Evolutionary conservation across 37 sponge, comb jelly and placozoan species (phyloP).

Genomic region (Ephydatia muelleri): DNA sequence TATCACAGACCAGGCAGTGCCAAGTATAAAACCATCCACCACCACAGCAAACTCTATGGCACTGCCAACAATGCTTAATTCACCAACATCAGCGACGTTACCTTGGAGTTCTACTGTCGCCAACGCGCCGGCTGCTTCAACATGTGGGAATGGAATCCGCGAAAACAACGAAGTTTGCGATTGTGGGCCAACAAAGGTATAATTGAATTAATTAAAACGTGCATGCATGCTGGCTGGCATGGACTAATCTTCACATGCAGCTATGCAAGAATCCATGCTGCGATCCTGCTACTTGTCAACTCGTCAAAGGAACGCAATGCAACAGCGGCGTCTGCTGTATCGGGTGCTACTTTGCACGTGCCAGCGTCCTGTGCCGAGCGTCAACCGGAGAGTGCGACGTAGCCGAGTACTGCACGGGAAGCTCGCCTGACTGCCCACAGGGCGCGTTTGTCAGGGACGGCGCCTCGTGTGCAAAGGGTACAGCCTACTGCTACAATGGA

Average conservation of each 20-base stretch:
- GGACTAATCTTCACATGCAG: constrained; percentile 12
- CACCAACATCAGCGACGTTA: no score
- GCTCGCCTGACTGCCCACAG: neutral
- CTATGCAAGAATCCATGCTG: constrained; percentile 56
- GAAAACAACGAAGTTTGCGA: constrained; percentile 62
- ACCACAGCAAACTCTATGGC: neutral
- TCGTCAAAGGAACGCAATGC: constrained; percentile 27
- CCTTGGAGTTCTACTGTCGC: neutral
- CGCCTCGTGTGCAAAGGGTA: constrained; percentile 23
- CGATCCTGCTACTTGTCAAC: constrained; percentile 55
- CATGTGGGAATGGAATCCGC: constrained; percentile 67
- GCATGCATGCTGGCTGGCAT: no score
- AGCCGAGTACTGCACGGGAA: constrained; percentile 44
- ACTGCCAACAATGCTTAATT: neutral
- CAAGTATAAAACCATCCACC: neutral
- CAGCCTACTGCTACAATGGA: constrained; percentile 50
- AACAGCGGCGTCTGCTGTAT: constrained; percentile 36
- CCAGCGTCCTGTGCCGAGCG: constrained; percentile 19
- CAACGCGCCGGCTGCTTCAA: constrained; percentile 8
- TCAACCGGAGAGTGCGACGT: constrained; percentile 39
- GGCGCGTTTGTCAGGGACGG: constrained; percentile 32
- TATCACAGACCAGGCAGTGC: neutral
- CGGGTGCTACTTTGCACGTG: constrained; percentile 5
- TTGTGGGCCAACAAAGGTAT: constrained; percentile 56
- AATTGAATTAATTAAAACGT: neutral